Base-by-base conservation (phyloP, 2,888 invertebrate species). In the Cerceris rybyensis region DNA sequence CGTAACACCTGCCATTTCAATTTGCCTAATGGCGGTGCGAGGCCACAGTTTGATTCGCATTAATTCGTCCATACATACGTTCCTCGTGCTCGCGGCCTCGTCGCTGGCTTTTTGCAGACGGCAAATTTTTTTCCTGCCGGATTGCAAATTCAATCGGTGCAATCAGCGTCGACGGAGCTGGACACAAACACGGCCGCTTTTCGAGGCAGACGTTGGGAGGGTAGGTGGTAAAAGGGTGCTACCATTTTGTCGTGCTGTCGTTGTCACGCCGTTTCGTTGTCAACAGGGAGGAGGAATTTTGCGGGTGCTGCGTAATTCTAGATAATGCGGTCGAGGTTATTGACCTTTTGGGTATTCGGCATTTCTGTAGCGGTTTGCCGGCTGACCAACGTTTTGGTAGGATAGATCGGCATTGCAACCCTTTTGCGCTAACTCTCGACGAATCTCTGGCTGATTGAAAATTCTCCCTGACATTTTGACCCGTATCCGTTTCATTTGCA, bases 1-100 rank as follows among this genome's bases (percentile, higher is more conserved):
- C 11, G 70, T 63, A 58, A 64, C 75, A 75, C 64, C 68, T 75
- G 75, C 58, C 73, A 41, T 57, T 67, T 60, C 70, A 70, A 73
- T 73, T 77, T 79, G 73, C 60, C 63, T 64, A 70, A 70, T 73
- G 68, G 72, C 61, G 41, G 6, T 13, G 58, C 63, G 52, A 54
- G 28, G 59, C 63, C 41, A 43, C 75, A 59, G 66, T 63, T 72
- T 46, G 61, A 72, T 60, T 63, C 71, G 55, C 63, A 43, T 63
- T 67, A 69, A 76, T 63, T 58, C 66, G 55, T 50, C 58, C 50
- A 58, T 58, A 46, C 14, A 17, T 49, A 46, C 14, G 14, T 49
- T 16, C 58, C 46, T 6, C 41, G 16, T 11, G 42, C 9, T n/a
- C 28, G 54, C 52, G 17, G 43, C 46, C 49, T 52, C 41, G 2